These are phyloP conservation scores for Muscicapa comitata DNA, from an alignment of 2,797 vertebrate species.

Conservation along the genomic window DNA sequence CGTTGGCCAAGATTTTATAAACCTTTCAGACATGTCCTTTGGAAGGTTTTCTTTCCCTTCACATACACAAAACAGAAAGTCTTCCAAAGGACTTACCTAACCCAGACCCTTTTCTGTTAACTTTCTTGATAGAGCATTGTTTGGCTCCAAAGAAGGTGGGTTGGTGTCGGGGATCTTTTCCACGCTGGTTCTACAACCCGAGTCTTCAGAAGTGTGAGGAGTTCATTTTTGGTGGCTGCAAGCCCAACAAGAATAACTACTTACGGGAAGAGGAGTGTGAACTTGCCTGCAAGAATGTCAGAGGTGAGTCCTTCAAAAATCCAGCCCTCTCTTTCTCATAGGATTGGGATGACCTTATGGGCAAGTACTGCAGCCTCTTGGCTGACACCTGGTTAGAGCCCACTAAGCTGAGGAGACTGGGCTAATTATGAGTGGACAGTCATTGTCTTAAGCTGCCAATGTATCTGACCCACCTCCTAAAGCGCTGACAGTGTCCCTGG, in stretches of 20 bases:
- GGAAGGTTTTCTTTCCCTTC: background rate
- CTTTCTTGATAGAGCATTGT: slow-evolving; percentile 82
- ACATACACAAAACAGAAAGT: background rate
- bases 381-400: background rate
- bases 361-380: background rate
- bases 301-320: slow-evolving; percentile 54
- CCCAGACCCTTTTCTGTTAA: background rate
- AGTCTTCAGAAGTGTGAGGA: slow-evolving; percentile 79
- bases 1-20: background rate
- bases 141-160: slow-evolving; percentile 85
- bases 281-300: slow-evolving; percentile 78
- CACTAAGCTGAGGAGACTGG: background rate
- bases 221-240: slow-evolving; percentile 81
- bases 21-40: background rate
- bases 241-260: slow-evolving; percentile 91
- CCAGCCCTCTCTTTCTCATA: background rate
- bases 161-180: slow-evolving; percentile 88
- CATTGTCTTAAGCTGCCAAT: background rate
- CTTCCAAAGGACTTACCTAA: background rate
- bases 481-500: background rate
- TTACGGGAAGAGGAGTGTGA: slow-evolving; percentile 81
- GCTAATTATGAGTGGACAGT: background rate
- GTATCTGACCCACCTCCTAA: background rate
- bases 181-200: slow-evolving; percentile 89
- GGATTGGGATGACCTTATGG: background rate